Percentiles rank a stretch among this genome's conserved stretches.
These are phyloP conservation scores for Gallinago solitaria DNA, from an alignment of 2,797 vertebrate genomes.

Conservation along the genomic window DNA sequence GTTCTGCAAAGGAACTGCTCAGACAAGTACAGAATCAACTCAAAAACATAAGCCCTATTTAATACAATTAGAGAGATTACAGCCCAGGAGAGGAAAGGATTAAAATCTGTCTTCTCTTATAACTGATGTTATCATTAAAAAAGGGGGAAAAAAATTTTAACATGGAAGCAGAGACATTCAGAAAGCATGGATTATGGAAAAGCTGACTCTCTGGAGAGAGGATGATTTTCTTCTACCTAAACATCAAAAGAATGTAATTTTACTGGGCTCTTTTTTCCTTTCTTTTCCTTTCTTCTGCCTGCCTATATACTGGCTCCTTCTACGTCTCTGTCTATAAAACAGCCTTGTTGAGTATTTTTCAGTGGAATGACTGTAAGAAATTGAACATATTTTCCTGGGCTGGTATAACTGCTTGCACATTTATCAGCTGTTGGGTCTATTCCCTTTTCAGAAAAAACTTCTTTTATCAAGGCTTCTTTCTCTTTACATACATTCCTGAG, in stretches of 20 bases:
- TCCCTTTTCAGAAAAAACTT: neutral
- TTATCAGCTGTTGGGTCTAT: neutral
- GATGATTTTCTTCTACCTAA: neutral
- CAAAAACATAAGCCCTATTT: neutral
- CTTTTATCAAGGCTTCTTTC: neutral
- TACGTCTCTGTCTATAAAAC: neutral
- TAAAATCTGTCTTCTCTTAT: neutral
- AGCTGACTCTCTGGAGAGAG: neutral
- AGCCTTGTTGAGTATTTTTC: neutral
- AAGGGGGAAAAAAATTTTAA: rapidly evolving
- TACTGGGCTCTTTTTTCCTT: neutral
- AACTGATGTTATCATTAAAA: neutral
- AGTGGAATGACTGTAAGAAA: neutral
- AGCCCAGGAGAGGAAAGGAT: neutral
- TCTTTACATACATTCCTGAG: neutral
- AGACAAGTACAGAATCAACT: neutral
- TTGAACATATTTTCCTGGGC: neutral
- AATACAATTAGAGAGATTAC: neutral
- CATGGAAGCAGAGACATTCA: neutral
- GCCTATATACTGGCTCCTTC: neutral
- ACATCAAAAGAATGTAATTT: neutral
- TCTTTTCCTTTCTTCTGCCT: neutral
- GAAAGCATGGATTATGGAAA: neutral
- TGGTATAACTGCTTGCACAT: neutral
- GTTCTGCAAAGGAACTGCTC: neutral